These are phyloP conservation scores for Pyrgus malvae DNA, from an alignment of 2,888 invertebrate genomes.

Conservation along the genomic window DNA sequence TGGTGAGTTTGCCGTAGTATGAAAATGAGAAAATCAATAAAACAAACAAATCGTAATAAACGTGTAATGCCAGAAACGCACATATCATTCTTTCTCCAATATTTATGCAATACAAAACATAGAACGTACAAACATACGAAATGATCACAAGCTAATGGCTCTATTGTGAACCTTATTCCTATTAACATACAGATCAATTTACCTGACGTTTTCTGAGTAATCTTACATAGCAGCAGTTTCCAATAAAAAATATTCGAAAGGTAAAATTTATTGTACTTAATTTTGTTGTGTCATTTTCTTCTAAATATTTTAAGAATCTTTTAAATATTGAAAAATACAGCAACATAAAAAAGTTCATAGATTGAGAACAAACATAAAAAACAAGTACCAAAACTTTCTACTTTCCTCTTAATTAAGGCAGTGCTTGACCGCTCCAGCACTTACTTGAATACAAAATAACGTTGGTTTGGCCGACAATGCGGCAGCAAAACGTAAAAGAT, in stretches of 20 bases:
- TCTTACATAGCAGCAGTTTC: conserved; percentile 7
- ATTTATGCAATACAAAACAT: conserved; percentile 11
- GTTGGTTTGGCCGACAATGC: too few species aligned
- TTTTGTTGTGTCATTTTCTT: background rate
- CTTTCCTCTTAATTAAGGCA: too few species aligned
- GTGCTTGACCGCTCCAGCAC: too few species aligned
- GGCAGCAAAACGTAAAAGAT: too few species aligned
- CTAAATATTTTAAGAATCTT: too few species aligned
- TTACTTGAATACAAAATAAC: too few species aligned
- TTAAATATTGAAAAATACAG: too few species aligned
- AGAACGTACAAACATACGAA: conserved; percentile 11
- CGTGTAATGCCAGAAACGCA: conserved; percentile 45
- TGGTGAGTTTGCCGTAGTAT: background rate
- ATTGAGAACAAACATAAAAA: too few species aligned
- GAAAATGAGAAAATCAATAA: conserved; percentile 36
- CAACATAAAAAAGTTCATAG: too few species aligned
- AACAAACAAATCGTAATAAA: conserved; percentile 51
- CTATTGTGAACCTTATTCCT: conserved; percentile 13
- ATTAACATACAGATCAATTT: conserved; percentile 11
- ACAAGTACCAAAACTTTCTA: too few species aligned
- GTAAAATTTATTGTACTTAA: background rate
- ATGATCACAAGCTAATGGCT: conserved; percentile 4
- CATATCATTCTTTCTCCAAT: conserved; percentile 1
- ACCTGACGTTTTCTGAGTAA: background rate
- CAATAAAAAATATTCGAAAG: background rate